Base-by-base conservation (phyloP, 23 tunicate genomes). In the Ascidia mentula region DNA sequence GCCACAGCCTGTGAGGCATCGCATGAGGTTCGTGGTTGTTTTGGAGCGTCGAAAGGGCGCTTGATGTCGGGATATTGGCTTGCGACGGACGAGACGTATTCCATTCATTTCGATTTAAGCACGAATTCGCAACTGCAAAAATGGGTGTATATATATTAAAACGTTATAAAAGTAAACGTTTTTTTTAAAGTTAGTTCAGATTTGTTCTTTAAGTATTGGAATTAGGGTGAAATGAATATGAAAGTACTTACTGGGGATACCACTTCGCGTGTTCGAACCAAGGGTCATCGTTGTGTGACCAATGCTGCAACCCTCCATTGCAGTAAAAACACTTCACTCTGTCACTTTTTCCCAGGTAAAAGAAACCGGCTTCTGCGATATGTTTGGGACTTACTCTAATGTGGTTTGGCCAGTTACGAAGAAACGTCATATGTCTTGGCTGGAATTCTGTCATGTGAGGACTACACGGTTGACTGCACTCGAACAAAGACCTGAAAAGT, bases 341-440 rank as follows among this genome's bases (percentile, higher is more conserved):
- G 34, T 77, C 80, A 18, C 69, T 24, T 20, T 40, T 46, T 12
- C 69, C 69, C 17, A 77, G 69, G 32, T 18, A 77, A 26, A 45
- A 77, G 38, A 77, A 77, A 3, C 80, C 80, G 7, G 80, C 80
- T 31, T 46, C 45, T 13, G 80, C 86, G 12, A 82, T n/a, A 36
- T 82, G 70, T 24, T 34, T 46, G 15, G 45, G 28, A 1, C 79
- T 73, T 34, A 79, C 86, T 0, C 72, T 73, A 18, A 82, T 82
- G 72, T 53, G 86, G 46, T 82, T 36, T 40, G 86, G 86, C 86
- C 86, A 82, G 42, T 46, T 73, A 6, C 24, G 2, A 22, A 45
- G 73, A 53, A 53, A 53, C 65, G 65, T 53, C 28, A 20, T 53
- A 28, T 20, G 22, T 53, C 65, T 53, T 53, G 65, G 1, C 65